Percentiles rank a stretch among this genome's conserved stretches.
Conservation (phyloP, 2,113 vertebrate species). For the Picathartes gymnocephalus region DNA sequence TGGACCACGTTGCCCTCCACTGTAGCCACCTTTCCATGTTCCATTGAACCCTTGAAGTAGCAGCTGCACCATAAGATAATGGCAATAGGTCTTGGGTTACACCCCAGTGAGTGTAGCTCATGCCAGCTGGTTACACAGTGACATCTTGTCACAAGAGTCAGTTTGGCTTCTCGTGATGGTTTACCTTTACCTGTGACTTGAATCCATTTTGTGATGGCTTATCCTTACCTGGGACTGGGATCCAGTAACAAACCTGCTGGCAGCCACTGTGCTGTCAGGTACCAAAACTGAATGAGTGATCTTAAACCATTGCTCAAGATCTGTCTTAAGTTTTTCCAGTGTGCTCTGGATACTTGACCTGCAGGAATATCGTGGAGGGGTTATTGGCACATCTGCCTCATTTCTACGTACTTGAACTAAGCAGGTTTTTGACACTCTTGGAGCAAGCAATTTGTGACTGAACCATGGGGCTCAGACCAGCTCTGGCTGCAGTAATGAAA, state of each 20-base stretch:
- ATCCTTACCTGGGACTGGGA: slow-evolving; percentile 30
- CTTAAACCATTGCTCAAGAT: slow-evolving; percentile 44
- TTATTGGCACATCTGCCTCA: slow-evolving; percentile 44
- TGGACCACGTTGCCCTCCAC: slow-evolving; percentile 35
- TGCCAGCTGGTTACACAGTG: slow-evolving; percentile 11
- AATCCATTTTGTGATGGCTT: slow-evolving; percentile 11
- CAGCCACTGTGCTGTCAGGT: slow-evolving; percentile 3
- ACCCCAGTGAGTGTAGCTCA: slow-evolving; percentile 7
- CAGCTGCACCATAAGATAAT: neutral
- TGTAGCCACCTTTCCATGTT: neutral
- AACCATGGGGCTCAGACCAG: slow-evolving; percentile 32
- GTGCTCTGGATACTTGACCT: slow-evolving; percentile 31
- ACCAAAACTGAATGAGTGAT: slow-evolving; percentile 4
- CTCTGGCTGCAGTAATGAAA: slow-evolving; percentile 58
- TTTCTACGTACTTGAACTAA: slow-evolving; percentile 48
- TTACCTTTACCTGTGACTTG: slow-evolving; percentile 27
- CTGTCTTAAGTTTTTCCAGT: neutral
- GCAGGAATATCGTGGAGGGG: slow-evolving; percentile 48
- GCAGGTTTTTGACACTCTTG: slow-evolving; percentile 56
- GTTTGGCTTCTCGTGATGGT: slow-evolving; percentile 9
- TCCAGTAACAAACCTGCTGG: slow-evolving; percentile 12
- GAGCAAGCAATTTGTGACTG: slow-evolving; percentile 56
- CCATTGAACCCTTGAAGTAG: slow-evolving; percentile 9
- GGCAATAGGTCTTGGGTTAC: slow-evolving; percentile 40
- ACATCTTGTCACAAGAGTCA: slow-evolving; percentile 23